phyloP scores from a whole-genome alignment of 2,113 vertebrate species.

The Eurystomus gularis region DNA sequence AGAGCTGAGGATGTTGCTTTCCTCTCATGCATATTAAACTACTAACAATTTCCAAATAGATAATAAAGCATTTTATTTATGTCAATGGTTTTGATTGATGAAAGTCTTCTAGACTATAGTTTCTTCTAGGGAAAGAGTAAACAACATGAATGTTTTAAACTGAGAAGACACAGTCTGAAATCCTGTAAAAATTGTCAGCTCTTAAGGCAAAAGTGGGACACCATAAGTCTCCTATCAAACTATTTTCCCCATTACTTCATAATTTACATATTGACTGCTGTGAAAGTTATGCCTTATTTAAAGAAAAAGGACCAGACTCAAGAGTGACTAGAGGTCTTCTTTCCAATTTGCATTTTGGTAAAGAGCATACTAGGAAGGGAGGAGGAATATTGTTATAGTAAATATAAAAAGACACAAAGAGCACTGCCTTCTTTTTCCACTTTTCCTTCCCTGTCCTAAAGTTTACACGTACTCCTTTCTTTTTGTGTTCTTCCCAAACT shows the following conservation, averaged over 20 bases:
- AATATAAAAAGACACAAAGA: background rate
- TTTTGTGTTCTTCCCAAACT: background rate
- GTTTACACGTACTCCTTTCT: background rate
- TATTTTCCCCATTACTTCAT: background rate
- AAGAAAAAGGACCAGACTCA: background rate
- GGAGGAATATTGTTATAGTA: background rate
- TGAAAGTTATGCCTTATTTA: background rate
- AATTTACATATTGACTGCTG: background rate
- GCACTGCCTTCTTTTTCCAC: background rate
- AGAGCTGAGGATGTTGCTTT: background rate
- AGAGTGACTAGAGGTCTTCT: background rate
- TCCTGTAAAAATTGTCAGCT: background rate
- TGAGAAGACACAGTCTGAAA: background rate
- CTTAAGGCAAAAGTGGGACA: background rate
- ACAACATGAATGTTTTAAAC: background rate
- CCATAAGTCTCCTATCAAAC: background rate
- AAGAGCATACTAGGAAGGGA: rapidly evolving
- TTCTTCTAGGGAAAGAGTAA: background rate
- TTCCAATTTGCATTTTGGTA: background rate
- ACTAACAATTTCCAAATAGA: background rate
- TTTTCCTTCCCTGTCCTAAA: background rate
- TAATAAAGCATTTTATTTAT: background rate
- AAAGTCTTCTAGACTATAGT: background rate
- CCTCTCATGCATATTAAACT: background rate
- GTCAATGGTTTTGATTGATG: background rate